Conservation (phyloP, 2,797 vertebrate species). For the Chelidonichthys spinosus region DNA sequence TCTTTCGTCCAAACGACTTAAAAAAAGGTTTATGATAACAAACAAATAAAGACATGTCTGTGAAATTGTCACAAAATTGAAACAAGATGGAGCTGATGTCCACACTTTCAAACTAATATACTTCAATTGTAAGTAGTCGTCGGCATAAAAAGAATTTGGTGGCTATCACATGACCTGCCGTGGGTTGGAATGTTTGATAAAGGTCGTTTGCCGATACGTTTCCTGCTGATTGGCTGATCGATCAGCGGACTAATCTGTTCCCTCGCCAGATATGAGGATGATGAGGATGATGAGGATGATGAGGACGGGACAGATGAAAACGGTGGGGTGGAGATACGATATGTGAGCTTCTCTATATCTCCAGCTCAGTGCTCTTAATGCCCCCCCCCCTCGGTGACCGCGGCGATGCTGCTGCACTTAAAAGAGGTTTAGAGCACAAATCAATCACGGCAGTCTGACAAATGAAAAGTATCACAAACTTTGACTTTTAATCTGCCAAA, state of each 20-base stretch:
- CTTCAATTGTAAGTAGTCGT: too few relatives aligned
- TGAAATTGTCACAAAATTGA: too few relatives aligned
- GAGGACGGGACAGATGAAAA: neutral
- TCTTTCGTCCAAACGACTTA: neutral
- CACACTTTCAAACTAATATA: too few relatives aligned
- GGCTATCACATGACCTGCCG: too few relatives aligned
- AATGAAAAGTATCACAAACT: conserved; percentile 84
- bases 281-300: neutral
- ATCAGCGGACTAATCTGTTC: conserved; percentile 10
- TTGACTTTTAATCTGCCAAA: conserved; percentile 84
- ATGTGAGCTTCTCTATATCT: conserved; percentile 14
- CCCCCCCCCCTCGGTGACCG: conserved; percentile 38
- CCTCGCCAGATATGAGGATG: neutral
- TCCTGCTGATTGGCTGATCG: neutral
- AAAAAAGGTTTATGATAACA: neutral
- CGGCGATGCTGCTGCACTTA: conserved; percentile 67
- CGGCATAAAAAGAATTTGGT: too few relatives aligned
- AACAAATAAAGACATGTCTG: neutral
- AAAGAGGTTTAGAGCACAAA: conserved; percentile 72
- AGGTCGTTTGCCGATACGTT: neutral
- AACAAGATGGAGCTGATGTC: too few relatives aligned
- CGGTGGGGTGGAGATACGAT: neutral
- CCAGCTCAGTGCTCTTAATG: conserved; percentile 33
- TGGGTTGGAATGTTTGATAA: conserved; percentile 3
- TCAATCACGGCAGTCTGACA: conserved; percentile 79